Evolutionary conservation across 2,888 invertebrate genomes (phyloP).

Genomic region (Caenorhabditis sp.): DNA sequence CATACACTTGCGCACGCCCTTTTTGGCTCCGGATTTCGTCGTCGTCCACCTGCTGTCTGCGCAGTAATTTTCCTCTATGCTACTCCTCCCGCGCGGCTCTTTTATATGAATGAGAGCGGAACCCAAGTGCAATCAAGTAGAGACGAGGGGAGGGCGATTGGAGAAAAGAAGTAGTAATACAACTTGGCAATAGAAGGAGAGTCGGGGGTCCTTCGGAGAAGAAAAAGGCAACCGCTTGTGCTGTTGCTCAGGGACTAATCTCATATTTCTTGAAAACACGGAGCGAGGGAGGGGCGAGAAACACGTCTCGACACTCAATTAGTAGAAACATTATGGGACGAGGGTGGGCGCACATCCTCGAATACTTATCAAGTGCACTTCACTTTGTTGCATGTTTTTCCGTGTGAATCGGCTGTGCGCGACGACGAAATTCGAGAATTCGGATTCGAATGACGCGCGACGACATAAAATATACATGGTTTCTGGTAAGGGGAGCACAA

Average conservation of each 20-base stretch:
- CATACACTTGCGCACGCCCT: constrained; percentile 54
- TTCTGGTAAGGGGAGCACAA: constrained; percentile 1
- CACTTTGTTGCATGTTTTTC: constrained; percentile 14
- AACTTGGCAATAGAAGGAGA: constrained; percentile 27
- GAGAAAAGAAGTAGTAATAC: constrained; percentile 34
- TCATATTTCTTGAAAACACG: constrained; percentile 51
- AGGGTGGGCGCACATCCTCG: constrained; percentile 10
- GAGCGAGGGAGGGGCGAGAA: not conserved
- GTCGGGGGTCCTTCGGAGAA: not conserved
- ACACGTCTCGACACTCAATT: constrained; percentile 44
- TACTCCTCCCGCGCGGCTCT: constrained; percentile 31
- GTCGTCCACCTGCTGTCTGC: constrained; percentile 39
- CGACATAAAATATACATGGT: constrained; percentile 39
- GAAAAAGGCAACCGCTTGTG: constrained; percentile 11
- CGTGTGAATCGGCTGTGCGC: constrained; percentile 11
- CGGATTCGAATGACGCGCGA: constrained; percentile 47
- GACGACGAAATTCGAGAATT: constrained; percentile 42
- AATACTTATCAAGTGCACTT: constrained; percentile 51
- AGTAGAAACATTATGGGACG: constrained; percentile 50
- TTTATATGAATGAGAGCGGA: constrained; percentile 54
- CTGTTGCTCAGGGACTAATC: constrained; percentile 32
- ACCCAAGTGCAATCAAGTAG: constrained; percentile 55
- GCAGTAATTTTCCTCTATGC: constrained; percentile 46
- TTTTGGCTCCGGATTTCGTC: constrained; percentile 45
- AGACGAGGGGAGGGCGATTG: constrained; percentile 25